These are phyloP conservation scores for Hypocryptadius cinnamomeus DNA, from an alignment of 2,113 vertebrate species.

Conservation along the genomic window DNA sequence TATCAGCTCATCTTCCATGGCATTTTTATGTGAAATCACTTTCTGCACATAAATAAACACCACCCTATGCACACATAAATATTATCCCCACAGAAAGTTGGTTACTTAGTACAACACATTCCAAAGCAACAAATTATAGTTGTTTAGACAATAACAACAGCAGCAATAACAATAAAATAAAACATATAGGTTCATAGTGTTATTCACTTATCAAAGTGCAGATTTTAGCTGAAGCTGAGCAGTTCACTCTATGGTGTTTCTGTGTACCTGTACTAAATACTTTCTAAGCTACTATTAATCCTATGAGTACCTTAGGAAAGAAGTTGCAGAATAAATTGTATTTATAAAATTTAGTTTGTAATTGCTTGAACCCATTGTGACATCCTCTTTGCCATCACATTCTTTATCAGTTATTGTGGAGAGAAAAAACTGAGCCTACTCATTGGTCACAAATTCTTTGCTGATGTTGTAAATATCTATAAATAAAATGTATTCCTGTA, in stretches of 20 bases:
- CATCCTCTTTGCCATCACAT: neutral
- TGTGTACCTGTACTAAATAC: neutral
- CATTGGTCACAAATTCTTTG: neutral
- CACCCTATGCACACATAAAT: neutral
- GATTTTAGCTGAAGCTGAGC: neutral
- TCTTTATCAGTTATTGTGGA: neutral
- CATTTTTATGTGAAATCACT: neutral
- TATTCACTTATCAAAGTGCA: neutral
- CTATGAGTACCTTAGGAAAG: neutral
- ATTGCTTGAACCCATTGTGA: neutral
- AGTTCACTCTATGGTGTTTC: neutral
- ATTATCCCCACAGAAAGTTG: neutral
- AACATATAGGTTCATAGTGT: neutral
- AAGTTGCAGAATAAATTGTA: neutral
- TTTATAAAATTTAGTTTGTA: neutral
- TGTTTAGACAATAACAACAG: neutral
- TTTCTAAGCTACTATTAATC: neutral
- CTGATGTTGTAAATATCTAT: neutral
- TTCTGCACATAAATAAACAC: neutral
- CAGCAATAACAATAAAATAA: neutral
- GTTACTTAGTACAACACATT: neutral
- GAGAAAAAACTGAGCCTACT: neutral
- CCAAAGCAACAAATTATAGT: neutral
- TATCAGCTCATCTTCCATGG: neutral
- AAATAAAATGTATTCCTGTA: neutral